These are phyloP conservation scores for Festucalex cinctus DNA, from an alignment of 2,113 vertebrate genomes.

Conservation along the genomic window DNA sequence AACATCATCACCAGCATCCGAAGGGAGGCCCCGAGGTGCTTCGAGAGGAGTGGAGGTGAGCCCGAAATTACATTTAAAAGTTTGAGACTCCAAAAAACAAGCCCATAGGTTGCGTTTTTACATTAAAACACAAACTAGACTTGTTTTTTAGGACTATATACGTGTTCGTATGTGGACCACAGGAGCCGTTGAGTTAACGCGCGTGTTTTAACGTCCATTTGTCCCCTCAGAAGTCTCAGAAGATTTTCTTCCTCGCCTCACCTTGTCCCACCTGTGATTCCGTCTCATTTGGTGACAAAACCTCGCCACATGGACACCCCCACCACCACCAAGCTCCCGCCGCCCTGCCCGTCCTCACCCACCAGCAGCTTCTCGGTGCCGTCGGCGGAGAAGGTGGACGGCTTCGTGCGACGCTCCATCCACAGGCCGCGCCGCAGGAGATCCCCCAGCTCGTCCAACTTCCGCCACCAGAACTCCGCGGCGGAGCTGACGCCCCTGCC, in stretches of 20 bases:
- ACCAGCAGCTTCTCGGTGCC: conserved; percentile 87
- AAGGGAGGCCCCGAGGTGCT: background rate
- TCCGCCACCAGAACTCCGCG: conserved; percentile 92
- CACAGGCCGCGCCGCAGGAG: conserved; percentile 84
- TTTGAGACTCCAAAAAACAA: no score
- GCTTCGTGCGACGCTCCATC: conserved; percentile 87
- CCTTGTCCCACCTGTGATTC: conserved; percentile 26
- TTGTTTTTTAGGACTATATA: background rate
- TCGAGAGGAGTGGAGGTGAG: background rate
- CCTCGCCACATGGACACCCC: conserved; percentile 74
- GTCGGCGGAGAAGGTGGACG: conserved; percentile 89
- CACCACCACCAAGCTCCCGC: conserved; percentile 86
- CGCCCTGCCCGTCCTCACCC: conserved; percentile 86
- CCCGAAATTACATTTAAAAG: background rate
- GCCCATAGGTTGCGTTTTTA: no score
- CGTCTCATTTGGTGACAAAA: no score
- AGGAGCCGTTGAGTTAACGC: background rate
- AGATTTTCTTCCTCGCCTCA: background rate
- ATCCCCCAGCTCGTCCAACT: conserved; percentile 91
- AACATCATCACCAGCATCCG: conserved; percentile 7
- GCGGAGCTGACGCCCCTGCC: conserved; percentile 89
- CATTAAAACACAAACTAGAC: background rate
- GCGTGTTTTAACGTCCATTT: background rate
- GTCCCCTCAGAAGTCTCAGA: background rate
- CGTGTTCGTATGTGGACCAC: background rate